These are phyloP conservation scores for Dicycla oo DNA, from an alignment of 2,888 invertebrate species.

Conservation along the genomic window DNA sequence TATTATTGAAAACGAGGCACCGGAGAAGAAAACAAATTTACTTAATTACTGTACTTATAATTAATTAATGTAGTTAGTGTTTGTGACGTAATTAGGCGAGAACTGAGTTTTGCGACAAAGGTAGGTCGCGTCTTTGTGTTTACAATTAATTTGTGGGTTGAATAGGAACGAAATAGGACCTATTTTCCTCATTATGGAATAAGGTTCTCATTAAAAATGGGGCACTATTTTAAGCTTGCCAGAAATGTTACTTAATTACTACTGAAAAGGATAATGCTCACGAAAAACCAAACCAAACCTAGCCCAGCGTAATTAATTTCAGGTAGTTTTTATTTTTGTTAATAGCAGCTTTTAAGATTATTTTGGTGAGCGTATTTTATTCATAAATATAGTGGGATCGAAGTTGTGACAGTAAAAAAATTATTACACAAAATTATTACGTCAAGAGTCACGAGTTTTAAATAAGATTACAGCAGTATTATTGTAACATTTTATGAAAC, in stretches of 20 bases:
- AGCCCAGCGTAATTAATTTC: neutral
- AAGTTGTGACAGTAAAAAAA: too few relatives aligned
- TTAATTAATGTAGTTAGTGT: constrained; percentile 51
- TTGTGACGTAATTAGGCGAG: constrained; percentile 40
- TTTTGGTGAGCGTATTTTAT: too few relatives aligned
- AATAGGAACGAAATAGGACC: neutral
- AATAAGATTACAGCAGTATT: too few relatives aligned
- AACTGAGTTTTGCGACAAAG: constrained; percentile 35
- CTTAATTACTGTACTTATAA: constrained; percentile 43
- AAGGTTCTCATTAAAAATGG: neutral
- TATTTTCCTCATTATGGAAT: neutral
- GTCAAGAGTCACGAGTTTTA: too few relatives aligned
- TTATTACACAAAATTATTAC: too few relatives aligned
- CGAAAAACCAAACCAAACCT: neutral
- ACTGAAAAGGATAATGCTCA: neutral
- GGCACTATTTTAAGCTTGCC: neutral
- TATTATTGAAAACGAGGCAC: constrained; percentile 13
- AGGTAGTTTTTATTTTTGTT: neutral
- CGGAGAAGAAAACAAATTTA: constrained; percentile 31
- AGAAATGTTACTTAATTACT: neutral
- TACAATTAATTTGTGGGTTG: constrained; percentile 35
- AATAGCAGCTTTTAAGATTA: too few relatives aligned
- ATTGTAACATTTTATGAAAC: neutral
- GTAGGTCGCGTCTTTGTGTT: constrained; percentile 52
- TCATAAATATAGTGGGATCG: too few relatives aligned